These are phyloP conservation scores for Pristionchus mayeri DNA, from an alignment of 2,888 invertebrate species.

Conservation along the genomic window DNA sequence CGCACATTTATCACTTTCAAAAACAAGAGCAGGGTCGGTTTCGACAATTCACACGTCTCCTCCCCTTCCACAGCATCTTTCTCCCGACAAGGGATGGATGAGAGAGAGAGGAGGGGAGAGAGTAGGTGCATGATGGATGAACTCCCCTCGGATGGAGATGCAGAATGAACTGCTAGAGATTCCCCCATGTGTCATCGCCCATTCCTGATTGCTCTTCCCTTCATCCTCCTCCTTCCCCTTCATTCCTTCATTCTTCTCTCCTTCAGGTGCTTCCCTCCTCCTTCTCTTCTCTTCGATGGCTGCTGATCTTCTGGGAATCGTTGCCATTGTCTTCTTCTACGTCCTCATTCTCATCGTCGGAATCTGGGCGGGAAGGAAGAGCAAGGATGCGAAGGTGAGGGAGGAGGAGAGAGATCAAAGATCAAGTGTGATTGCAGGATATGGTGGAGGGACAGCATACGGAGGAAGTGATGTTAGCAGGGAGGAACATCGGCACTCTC, in stretches of 20 bases:
- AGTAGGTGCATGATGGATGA: neutral
- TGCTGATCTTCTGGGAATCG: slow-evolving; percentile 82
- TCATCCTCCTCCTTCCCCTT: neutral
- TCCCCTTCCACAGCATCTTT: neutral
- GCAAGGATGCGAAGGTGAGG: slow-evolving; percentile 85
- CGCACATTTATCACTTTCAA: no score
- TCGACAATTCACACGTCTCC: no score
- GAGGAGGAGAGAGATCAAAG: neutral
- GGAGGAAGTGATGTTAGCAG: slow-evolving; percentile 91
- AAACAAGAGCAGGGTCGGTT: no score
- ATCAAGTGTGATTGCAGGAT: neutral
- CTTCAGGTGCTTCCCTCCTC: neutral
- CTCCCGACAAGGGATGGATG: neutral
- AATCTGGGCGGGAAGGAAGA: slow-evolving; percentile 95
- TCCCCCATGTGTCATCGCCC: neutral
- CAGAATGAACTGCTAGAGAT: neutral
- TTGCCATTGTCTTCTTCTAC: slow-evolving; percentile 96
- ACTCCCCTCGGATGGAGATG: neutral
- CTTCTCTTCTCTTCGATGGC: slow-evolving; percentile 13
- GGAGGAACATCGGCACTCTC: slow-evolving; percentile 92
- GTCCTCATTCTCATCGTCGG: slow-evolving; percentile 93
- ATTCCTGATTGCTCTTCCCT: neutral
- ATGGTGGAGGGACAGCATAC: slow-evolving; percentile 40
- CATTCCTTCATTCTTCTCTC: neutral
- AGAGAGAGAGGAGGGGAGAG: neutral